These are phyloP conservation scores for Tetranychus piercei DNA, from an alignment of 2,888 invertebrate genomes.

Conservation along the genomic window DNA sequence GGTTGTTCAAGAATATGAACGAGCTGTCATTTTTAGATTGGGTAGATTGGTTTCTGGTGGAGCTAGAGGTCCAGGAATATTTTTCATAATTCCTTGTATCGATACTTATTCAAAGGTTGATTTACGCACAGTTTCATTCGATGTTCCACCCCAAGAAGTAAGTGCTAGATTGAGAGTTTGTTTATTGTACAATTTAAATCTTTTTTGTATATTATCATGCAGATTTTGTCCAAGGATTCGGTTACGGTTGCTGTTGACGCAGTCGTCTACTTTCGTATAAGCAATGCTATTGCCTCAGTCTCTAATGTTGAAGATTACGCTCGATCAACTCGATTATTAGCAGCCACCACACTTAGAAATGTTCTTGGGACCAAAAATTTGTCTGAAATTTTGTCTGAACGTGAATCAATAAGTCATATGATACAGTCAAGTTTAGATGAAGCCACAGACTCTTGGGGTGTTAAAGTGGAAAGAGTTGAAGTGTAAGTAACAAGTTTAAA, in stretches of 20 bases:
- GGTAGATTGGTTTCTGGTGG: constrained; percentile 35
- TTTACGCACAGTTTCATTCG: constrained; percentile 81
- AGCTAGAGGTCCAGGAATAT: constrained; percentile 50
- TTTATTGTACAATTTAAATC: background rate
- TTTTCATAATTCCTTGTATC: constrained; percentile 88
- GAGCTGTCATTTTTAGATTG: constrained; percentile 70
- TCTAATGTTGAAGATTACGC: constrained; percentile 75
- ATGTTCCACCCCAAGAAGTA: constrained; percentile 93
- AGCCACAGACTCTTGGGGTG: constrained; percentile 84
- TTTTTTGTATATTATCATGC: constrained; percentile 39
- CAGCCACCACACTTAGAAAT: constrained; percentile 39
- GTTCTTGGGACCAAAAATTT: constrained; percentile 88
- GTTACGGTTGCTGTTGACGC: constrained; percentile 31
- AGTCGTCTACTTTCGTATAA: constrained; percentile 45
- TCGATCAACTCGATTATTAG: constrained; percentile 53
- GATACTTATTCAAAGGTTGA: constrained; percentile 87
- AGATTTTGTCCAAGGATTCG: constrained; percentile 29
- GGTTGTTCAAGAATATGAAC: constrained; percentile 46
- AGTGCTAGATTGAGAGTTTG: background rate
- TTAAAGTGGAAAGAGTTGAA: constrained; percentile 88
- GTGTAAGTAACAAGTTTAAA: constrained; percentile 43
- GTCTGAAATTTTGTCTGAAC: constrained; percentile 84
- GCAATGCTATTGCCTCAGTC: constrained; percentile 88
- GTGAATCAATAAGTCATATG: constrained; percentile 74
- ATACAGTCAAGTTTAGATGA: constrained; percentile 75